Evolutionary conservation across 2,797 vertebrate genomes (phyloP), one percentile per base, ranked within the genome.

Genomic region (Emydoidea blandingii): DNA sequence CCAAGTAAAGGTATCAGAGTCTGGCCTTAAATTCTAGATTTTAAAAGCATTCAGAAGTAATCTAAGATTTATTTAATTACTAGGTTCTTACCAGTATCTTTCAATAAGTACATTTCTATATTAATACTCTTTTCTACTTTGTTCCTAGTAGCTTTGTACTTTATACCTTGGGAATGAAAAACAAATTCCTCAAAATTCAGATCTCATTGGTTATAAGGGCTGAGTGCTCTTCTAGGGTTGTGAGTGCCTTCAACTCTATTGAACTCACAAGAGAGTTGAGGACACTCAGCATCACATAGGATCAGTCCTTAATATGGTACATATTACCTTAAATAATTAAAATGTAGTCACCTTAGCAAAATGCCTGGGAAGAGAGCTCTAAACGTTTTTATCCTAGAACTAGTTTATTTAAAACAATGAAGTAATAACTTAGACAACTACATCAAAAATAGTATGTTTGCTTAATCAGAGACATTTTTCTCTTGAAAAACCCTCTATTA

Each of bases 391-490:
- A 76, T 95, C 93, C 94, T 92, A 31, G 41, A 81, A 62, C 80
- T 47, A 0, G 49, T 82, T 89, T 29, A 50, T 79, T 95, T 68
- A 49, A 91, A 96, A 91, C 91, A 95, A 96, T 96, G 94, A 95
- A 97, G 95, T 97, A 96, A 91, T 89, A 97, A 82, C 65, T 29
- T 25, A 82, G 62, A 92, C 83, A 95, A 97, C 83, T 92, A 91
- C 79, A 91, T 56, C 87, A 27, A 1, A 74, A 91, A 50, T 79
- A 94, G 88, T 94, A 87, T 79, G 85, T 89, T 95, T 95, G 80
- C 90, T 97, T 97, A 96, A 95, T 95, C 96, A 97, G 96, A 96
- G 97, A 95, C 96, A 96, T 95, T 97, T 97, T 96, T 97, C 68
- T 97, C 86, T 83, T 56, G 57, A 85, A 97, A 96, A 97, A 83